Conservation (phyloP, 1,140 invertebrate species). For the Meloidogyne chitwoodi region DNA sequence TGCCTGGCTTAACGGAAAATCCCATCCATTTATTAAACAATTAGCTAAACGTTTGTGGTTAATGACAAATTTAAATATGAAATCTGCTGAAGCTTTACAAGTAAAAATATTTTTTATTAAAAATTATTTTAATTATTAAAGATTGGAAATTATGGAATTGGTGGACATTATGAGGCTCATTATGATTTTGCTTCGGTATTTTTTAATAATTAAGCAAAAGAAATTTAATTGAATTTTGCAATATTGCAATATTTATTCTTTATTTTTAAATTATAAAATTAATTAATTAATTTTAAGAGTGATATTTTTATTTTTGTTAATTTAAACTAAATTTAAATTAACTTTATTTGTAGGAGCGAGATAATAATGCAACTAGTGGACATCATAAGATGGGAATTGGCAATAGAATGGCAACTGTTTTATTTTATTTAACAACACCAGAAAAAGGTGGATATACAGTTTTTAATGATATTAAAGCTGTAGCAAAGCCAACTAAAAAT, state of each 20-base stretch:
- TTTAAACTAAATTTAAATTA: too few species aligned
- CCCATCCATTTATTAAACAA: background rate
- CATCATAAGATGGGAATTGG: constrained; percentile 77
- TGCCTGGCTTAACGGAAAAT: background rate
- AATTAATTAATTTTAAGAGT: constrained; percentile 12
- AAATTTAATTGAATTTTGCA: too few species aligned
- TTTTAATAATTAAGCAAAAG: too few species aligned
- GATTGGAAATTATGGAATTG: constrained; percentile 92
- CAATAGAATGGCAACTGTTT: constrained; percentile 87
- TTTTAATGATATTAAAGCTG: constrained; percentile 49
- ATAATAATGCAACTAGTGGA: constrained; percentile 67
- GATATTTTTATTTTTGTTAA: too few species aligned
- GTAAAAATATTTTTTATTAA: background rate
- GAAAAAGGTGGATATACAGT: constrained; percentile 66
- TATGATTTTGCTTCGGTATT: constrained; percentile 73
- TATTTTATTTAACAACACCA: constrained; percentile 76
- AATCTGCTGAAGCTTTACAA: constrained; percentile 50
- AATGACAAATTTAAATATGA: constrained; percentile 58
- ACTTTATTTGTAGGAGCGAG: too few species aligned
- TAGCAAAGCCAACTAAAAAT: constrained; percentile 63
- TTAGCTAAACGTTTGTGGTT: constrained; percentile 60
- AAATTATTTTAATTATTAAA: constrained; percentile 57
- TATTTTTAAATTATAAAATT: too few species aligned
- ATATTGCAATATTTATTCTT: too few species aligned
- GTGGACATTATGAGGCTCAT: constrained; percentile 98